Evolutionary conservation across 2,888 invertebrate genomes (phyloP), one percentile per base, ranked within the genome.

Genomic region (Torymus aiolomorphi): DNA sequence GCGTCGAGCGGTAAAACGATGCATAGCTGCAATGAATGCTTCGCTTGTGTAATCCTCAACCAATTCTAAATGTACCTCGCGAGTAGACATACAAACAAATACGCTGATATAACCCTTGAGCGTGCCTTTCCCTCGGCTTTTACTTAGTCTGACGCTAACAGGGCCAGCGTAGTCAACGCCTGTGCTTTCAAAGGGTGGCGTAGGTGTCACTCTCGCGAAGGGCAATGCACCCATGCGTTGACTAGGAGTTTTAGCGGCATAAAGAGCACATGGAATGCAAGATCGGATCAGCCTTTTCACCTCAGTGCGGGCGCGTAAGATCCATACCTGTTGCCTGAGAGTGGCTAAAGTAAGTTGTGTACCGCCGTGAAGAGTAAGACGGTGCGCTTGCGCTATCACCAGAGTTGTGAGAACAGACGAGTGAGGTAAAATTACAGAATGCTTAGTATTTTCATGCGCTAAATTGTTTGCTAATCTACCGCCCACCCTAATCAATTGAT

Each of bases 21-120:
- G 31, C 13, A 70, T 57, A 0, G 70, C 70, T 13, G 57, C 70
- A 1, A 70, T 16, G 12, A 70, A 70, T 1, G 42, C 16, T 12
- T 56, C 57, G 0, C 51, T 12, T 0, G 57, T 16, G 16, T 70
- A 70, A 3, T 70, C 42, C 16, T 57, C 31, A 1, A 52, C 57
- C 2, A 57, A 2, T 16, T 70, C 57, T 11, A 70, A 11, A 16
- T 70, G 57, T 1, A 70, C 57, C 2, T 57, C 70, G 10, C 57
- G 16, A 1, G 57, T 59, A 2, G 4, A 2, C 57, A 70, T 31
- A 49, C 59, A 70, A 0, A 70, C 57, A 20, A 70, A 70, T 1
- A 70, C 16, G 2, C 31, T 16, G n/a, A 59, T 8, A 49, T 57
- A 59, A 2, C 57, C 57, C 13, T 59, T 57, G 1, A 12, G 2